A percentile compares a stretch with the other conserved stretches of the same genome.
phyloP scores from a whole-genome alignment of 2,113 vertebrate genomes.

The Nerophis lumbriciformis region DNA sequence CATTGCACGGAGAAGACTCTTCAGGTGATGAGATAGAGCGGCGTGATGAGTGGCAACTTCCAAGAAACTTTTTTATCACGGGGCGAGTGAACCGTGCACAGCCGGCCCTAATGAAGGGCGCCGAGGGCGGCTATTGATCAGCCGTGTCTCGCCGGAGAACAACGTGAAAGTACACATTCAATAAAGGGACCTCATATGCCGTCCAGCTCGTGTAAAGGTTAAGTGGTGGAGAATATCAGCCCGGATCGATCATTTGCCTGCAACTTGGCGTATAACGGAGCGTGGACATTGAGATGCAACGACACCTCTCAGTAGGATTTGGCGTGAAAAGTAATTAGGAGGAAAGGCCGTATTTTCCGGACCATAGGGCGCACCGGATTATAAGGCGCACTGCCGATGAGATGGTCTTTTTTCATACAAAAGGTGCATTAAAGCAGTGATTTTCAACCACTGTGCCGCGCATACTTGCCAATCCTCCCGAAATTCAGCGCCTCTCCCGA shows the following conservation, averaged over 20 bases:
- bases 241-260: constrained; percentile 74
- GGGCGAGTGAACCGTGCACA: too few species aligned
- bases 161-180: constrained; percentile 79
- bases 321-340: too few species aligned
- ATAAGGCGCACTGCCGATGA: too few species aligned
- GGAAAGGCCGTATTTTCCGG: too few species aligned
- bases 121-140: constrained; percentile 70
- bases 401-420: too few species aligned
- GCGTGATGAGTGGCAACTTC: constrained; percentile 64
- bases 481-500: too few species aligned
- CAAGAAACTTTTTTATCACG: background rate
- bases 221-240: constrained; percentile 75
- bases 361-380: too few species aligned
- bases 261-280: constrained; percentile 66
- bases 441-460: too few species aligned
- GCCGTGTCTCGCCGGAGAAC: constrained; percentile 71
- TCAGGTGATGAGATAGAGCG: constrained; percentile 71
- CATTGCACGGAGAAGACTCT: constrained; percentile 64
- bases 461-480: too few species aligned
- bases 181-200: constrained; percentile 75
- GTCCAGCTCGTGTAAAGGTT: constrained; percentile 78
- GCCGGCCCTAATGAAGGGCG: constrained; percentile 64
- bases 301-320: too few species aligned
- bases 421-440: too few species aligned
- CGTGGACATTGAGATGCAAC: background rate